A percentile compares a stretch with the other conserved stretches of the same genome.
Evolutionary conservation across 2,797 vertebrate species (phyloP).

Genomic region (Alfaro cultratus): DNA sequence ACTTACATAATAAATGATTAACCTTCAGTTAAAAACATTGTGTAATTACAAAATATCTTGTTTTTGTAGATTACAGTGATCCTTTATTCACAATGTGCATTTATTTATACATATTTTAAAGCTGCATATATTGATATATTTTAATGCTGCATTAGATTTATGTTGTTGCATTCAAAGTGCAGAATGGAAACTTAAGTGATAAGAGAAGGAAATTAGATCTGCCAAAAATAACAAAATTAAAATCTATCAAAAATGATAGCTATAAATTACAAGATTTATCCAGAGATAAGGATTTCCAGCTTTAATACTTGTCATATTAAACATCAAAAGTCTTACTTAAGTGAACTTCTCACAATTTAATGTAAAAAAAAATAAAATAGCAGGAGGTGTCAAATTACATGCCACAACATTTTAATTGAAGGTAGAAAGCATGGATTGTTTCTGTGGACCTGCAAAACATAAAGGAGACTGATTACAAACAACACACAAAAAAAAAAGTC

Average conservation of each 20-base stretch:
- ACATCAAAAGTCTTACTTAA: constrained; percentile 69
- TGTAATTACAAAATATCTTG: constrained; percentile 8
- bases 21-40: background rate
- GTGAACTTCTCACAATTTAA: constrained; percentile 60
- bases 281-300: constrained; percentile 54
- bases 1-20: background rate
- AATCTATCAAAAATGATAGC: constrained; percentile 49
- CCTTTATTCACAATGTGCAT: constrained; percentile 26
- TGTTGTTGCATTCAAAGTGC: constrained; percentile 33
- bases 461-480: constrained; percentile 42
- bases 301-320: constrained; percentile 60
- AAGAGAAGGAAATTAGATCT: constrained; percentile 52
- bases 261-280: constrained; percentile 59
- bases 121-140: too few species aligned
- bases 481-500: constrained; percentile 25
- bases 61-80: constrained; percentile 40
- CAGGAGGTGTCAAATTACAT: constrained; percentile 61
- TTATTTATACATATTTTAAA: constrained; percentile 13
- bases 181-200: constrained; percentile 36
- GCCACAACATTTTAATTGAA: constrained; percentile 60
- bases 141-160: background rate
- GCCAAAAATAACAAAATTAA: constrained; percentile 36
- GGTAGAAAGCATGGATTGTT: constrained; percentile 44
- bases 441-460: constrained; percentile 26
- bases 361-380: constrained; percentile 57